Base-by-base conservation (phyloP, 2,888 invertebrate species). In the Dynastes grantii region DNA sequence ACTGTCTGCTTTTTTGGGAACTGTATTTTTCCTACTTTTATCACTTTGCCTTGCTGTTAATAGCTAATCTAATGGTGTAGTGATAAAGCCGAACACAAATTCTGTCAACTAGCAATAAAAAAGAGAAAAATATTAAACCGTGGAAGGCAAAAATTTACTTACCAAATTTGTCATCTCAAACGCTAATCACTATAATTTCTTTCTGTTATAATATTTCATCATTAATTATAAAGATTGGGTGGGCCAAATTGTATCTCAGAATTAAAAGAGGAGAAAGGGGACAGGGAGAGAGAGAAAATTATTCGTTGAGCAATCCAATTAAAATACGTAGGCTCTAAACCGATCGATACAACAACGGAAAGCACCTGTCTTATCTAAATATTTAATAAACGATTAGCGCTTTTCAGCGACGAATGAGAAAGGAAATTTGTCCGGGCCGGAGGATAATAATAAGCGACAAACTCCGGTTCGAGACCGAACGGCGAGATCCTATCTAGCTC, bases 381-480 rank as follows among this genome's bases (percentile, higher is more conserved):
- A 67, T 67, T 67, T 67, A 67, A 67, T 67, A 67, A 67, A 67
- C 27, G 65, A 67, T 67, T 67, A 67, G 65, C 65, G 40, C 65
- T 67, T 67, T 67, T 67, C 65, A 40, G 65, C 65, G 65, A 40
- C 40, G 65, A 67, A 45, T 8, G 16, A 22, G 65, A 45, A 37
- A 67, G 45, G 65, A 67, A 67, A 67, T 67, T 67, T 67, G 65
- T 67, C 45, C 65, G 40, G 16, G 16, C 16, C 22, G 22, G 3
- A 22, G 40, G 22, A 16, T 16, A 22, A 58, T 22, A 22, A 22
- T 16, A 16, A 58, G n/a, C n/a, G n/a, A 53, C 22, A 22, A 8
- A 58, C 8, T 8, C 8, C 22, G 4, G 55, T 8, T 22, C 55
- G 22, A 16, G 55, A n/a, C n/a, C 55, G 55, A 5, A 58, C 55